Conservation (phyloP, 2,888 invertebrate genomes). For the Steromphala cineraria region DNA sequence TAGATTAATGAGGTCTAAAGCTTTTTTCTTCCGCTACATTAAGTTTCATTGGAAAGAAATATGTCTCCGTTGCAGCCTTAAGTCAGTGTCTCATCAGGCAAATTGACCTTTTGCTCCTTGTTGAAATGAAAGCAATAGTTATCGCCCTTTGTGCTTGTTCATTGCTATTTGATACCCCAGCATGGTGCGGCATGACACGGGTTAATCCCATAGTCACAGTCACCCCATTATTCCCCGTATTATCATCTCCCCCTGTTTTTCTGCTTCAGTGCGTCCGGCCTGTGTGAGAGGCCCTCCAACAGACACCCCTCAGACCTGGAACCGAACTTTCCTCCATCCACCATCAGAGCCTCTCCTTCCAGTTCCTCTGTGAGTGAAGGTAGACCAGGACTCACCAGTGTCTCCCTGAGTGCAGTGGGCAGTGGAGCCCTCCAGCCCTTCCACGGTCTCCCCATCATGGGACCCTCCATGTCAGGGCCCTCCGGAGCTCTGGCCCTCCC, state of each 20-base stretch:
- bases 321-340: not conserved
- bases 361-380: constrained; percentile 29
- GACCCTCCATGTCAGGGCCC: constrained; percentile 30
- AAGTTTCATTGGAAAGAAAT: constrained; percentile 17
- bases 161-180: not conserved
- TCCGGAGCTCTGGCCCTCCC: constrained; percentile 38
- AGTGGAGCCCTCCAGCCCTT: constrained; percentile 40
- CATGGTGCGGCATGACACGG: not conserved
- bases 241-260: not conserved
- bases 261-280: constrained; percentile 21
- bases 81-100: constrained; percentile 15
- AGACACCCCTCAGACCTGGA: constrained; percentile 5
- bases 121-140: constrained; percentile 7
- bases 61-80: constrained; percentile 7
- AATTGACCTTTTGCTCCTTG: constrained; percentile 12
- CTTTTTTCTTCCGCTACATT: constrained; percentile 22
- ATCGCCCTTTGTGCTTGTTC: constrained; percentile 20
- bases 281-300: constrained; percentile 1
- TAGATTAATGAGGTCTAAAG: not conserved
- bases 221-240: not conserved
- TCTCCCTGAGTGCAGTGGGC: constrained; percentile 41
- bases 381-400: constrained; percentile 38
- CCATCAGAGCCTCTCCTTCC: not conserved
- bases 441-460: constrained; percentile 41
- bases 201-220: not conserved